Base-by-base conservation (phyloP, 2,797 vertebrate genomes). In the Clarias pachynema region DNA sequence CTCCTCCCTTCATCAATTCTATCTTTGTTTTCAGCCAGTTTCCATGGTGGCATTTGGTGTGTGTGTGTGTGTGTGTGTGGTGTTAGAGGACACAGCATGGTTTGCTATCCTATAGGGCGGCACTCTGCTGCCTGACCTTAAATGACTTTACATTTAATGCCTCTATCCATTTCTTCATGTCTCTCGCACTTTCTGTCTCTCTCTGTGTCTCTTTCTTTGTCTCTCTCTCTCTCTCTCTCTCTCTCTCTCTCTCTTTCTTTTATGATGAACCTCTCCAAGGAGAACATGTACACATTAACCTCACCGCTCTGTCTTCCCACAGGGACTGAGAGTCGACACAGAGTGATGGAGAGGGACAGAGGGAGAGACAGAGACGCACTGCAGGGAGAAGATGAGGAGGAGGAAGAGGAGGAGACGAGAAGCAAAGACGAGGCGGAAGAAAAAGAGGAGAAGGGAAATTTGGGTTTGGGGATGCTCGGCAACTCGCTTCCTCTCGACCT, bases 391-490 rank as follows among this genome's bases (percentile, higher is more conserved):
- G 73, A 72, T 90, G 37, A 69, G 66, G 89, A 93, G 84, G 96
- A 97, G 79, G 96, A 97, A 89, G 96, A 97, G 87, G 95, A 86
- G 7, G 88, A 90, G 0, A 91, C 91, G 14, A 89, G 90, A 1
- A 90, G 92, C 73, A 91, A 93, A 34, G 92, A 92, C 37, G 92
- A 89, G 40, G 87, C 94, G 75, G 97, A 96, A 70, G 95, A 93
- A 83, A 96, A 97, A 83, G 96, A 97, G 89, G 96, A 97, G 88
- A 95, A 96, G 89, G 97, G 96, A 89, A 96, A 97, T 0, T 88
- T 98, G 87, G 97, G 96, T 86, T 95, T 96, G 20, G 95, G 95
- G 53, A 93, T 96, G 84, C 90, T 91, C 87, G 95, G 96, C 87
- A 97, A 97, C 89, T 86, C 91, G 75, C 87, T 93, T 84, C 93